phyloP scores from a whole-genome alignment of 2,888 invertebrate species.

The Polymixis lichenea region DNA sequence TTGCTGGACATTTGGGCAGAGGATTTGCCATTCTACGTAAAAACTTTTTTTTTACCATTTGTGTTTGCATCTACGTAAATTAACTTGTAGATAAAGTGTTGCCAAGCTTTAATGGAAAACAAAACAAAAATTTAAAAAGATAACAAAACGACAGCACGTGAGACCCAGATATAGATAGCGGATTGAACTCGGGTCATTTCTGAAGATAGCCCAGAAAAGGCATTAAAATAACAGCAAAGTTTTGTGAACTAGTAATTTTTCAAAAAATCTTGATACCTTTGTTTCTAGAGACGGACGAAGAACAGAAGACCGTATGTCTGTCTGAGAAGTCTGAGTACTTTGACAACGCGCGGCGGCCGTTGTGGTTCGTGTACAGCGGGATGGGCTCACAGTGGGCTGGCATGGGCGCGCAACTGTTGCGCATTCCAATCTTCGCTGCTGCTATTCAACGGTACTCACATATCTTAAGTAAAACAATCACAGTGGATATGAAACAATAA shows the following conservation, averaged over 20 bases:
- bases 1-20: too few species aligned
- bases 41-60: neutral
- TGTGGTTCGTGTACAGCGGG: slow-evolving; percentile 94
- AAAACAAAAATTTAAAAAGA: too few species aligned
- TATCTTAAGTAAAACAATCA: slow-evolving; percentile 49
- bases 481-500: neutral
- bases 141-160: neutral
- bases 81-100: neutral
- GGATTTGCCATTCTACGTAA: slow-evolving; percentile 77
- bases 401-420: slow-evolving; percentile 92
- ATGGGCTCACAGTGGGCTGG: slow-evolving; percentile 94
- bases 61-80: neutral
- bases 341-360: slow-evolving; percentile 82
- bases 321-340: slow-evolving; percentile 74
- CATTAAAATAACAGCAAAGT: neutral
- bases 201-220: neutral
- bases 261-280: too few species aligned
- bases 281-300: slow-evolving; percentile 76
- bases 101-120: too few species aligned
- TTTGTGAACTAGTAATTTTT: neutral
- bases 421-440: slow-evolving; percentile 90
- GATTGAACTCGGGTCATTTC: neutral
- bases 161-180: neutral
- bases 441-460: slow-evolving; percentile 84
- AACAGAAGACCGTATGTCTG: slow-evolving; percentile 72